phyloP scores from a whole-genome alignment of 2,888 invertebrate species.

The Cephus sareptanus region DNA sequence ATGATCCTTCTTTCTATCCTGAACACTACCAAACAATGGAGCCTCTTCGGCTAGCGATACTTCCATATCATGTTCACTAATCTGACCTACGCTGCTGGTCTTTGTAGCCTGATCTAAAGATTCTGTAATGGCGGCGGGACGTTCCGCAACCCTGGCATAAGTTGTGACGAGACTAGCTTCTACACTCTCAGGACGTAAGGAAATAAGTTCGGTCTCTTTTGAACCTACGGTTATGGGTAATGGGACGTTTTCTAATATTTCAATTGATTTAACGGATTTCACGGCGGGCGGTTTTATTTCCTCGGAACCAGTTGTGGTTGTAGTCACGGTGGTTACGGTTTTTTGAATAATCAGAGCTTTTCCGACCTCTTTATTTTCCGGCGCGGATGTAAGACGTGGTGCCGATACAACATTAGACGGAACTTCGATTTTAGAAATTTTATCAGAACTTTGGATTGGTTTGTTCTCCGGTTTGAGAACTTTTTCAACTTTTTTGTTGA shows the following conservation, averaged over 20 bases:
- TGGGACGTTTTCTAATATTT: slow-evolving; percentile 44
- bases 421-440: neutral
- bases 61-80: slow-evolving; percentile 12
- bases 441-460: slow-evolving; percentile 1
- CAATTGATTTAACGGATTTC: slow-evolving; percentile 39
- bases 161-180: slow-evolving; percentile 56
- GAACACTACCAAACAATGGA: slow-evolving; percentile 58
- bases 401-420: neutral
- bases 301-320: slow-evolving; percentile 29
- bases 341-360: slow-evolving; percentile 44
- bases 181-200: slow-evolving; percentile 54
- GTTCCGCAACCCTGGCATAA: slow-evolving; percentile 45
- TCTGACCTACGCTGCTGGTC: slow-evolving; percentile 17
- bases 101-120: slow-evolving; percentile 22
- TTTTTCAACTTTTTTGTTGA: neutral
- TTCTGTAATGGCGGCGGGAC: slow-evolving; percentile 25
- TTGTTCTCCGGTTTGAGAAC: slow-evolving; percentile 7
- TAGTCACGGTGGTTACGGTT: slow-evolving; percentile 38
- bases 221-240: slow-evolving; percentile 38
- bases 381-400: neutral
- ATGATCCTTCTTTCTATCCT: slow-evolving; percentile 48
- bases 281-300: slow-evolving; percentile 42
- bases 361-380: slow-evolving; percentile 20
- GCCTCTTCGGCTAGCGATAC: slow-evolving; percentile 33
- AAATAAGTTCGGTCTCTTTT: slow-evolving; percentile 50